Conservation (phyloP, 2,113 vertebrate genomes). For the Bungarus multicinctus region DNA sequence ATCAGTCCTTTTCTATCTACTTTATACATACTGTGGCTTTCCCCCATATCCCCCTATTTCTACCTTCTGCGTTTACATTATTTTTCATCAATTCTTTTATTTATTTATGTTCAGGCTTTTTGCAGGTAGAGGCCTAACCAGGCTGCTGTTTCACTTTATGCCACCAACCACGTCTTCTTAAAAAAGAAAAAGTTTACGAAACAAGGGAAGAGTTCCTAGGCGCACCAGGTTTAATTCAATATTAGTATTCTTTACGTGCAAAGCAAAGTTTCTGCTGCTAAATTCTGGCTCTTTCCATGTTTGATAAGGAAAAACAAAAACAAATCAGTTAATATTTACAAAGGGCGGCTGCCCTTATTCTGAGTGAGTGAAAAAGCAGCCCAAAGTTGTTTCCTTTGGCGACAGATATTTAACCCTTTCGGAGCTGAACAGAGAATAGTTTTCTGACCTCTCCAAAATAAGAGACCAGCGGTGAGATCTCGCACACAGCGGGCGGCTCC, state of each 20-base stretch:
- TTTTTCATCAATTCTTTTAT: neutral
- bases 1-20: neutral
- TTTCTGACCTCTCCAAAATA: constrained; percentile 91
- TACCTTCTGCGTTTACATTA: neutral
- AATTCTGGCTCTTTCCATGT: neutral
- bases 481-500: constrained; percentile 74
- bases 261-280: neutral
- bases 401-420: neutral
- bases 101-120: neutral
- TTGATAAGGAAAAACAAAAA: neutral
- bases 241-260: neutral
- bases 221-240: neutral
- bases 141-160: neutral
- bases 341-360: neutral
- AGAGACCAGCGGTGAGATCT: constrained; percentile 90
- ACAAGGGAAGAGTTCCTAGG: neutral
- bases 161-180: neutral
- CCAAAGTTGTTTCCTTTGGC: neutral
- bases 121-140: neutral
- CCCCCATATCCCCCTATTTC: neutral
- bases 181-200: neutral
- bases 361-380: neutral
- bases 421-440: neutral
- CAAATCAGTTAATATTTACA: neutral
- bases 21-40: neutral